phyloP scores from a whole-genome alignment of 2,888 invertebrate genomes.

The Netelia melanura region DNA sequence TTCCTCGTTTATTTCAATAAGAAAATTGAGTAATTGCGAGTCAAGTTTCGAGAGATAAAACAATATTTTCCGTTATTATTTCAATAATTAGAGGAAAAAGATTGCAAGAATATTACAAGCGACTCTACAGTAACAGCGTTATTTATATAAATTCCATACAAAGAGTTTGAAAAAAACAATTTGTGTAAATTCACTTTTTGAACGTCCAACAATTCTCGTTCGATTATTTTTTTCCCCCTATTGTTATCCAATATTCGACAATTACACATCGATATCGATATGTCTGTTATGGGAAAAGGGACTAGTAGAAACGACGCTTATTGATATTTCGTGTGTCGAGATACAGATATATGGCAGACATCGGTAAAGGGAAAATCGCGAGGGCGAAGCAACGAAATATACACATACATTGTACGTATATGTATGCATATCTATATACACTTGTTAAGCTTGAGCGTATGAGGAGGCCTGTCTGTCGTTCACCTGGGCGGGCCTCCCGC shows the following conservation, averaged over 20 bases:
- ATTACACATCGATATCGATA: constrained; percentile 1
- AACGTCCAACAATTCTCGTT: too few relatives aligned
- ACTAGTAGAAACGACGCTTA: constrained; percentile 20
- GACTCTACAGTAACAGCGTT: too few relatives aligned
- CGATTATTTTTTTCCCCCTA: neutral
- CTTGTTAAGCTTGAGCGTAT: neutral
- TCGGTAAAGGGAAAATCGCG: constrained; percentile 16
- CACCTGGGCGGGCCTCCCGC: constrained; percentile 66
- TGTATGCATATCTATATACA: neutral
- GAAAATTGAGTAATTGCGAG: too few relatives aligned
- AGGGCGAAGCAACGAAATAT: constrained; percentile 1
- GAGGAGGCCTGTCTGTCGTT: constrained; percentile 47
- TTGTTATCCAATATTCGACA: neutral
- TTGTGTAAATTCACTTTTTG: too few relatives aligned
- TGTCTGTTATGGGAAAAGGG: neutral
- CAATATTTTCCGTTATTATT: too few relatives aligned
- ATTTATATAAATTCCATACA: too few relatives aligned
- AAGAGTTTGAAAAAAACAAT: too few relatives aligned
- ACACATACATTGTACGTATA: neutral
- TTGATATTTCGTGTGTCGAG: constrained; percentile 46
- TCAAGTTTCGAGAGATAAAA: too few relatives aligned
- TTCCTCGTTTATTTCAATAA: too few relatives aligned
- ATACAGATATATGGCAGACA: neutral
- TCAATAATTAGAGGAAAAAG: too few relatives aligned
- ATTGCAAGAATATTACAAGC: too few relatives aligned